These are phyloP conservation scores for Eristalis intricaria DNA, from an alignment of 2,888 invertebrate species.

Conservation along the genomic window DNA sequence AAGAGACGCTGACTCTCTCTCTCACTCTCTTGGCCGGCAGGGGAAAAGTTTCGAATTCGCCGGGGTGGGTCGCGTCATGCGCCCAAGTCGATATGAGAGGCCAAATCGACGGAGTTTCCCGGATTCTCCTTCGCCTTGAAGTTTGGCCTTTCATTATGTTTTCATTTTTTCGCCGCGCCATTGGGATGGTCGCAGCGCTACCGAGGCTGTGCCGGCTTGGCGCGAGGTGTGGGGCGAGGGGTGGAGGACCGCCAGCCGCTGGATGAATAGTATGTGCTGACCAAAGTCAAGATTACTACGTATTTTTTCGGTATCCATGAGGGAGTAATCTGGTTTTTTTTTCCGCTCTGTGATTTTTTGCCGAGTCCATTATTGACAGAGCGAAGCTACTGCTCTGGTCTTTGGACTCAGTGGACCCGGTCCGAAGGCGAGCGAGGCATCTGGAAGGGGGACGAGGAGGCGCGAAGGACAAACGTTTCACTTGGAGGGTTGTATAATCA, in stretches of 20 bases:
- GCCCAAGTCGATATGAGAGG: slow-evolving; percentile 12
- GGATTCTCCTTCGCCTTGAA: slow-evolving; percentile 49
- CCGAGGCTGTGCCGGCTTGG: not conserved
- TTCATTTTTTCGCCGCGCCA: not conserved
- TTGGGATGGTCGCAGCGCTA: too few relatives aligned
- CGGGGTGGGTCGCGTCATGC: slow-evolving; percentile 70
- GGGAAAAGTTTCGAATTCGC: slow-evolving; percentile 36
- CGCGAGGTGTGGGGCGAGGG: not conserved
- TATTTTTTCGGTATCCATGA: slow-evolving; percentile 53
- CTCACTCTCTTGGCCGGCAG: not conserved
- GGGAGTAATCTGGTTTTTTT: slow-evolving; percentile 50
- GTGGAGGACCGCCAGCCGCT: not conserved
- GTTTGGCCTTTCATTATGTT: slow-evolving; percentile 23
- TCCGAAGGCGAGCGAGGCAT: slow-evolving; percentile 26
- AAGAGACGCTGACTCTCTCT: not conserved
- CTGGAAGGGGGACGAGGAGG: not conserved
- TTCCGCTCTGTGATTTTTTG: not conserved
- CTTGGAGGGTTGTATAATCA: slow-evolving; percentile 23
- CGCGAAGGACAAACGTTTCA: not conserved
- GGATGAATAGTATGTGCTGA: slow-evolving; percentile 27
- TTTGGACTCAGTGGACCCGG: slow-evolving; percentile 45
- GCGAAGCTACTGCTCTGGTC: not conserved
- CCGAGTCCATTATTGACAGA: slow-evolving; percentile 35
- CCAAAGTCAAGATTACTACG: slow-evolving; percentile 70
- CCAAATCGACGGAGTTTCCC: slow-evolving; percentile 43